A percentile compares a stretch with the other conserved stretches of the same genome.
Conservation (phyloP, 2,888 invertebrate genomes). For the Drosophila falleni region DNA sequence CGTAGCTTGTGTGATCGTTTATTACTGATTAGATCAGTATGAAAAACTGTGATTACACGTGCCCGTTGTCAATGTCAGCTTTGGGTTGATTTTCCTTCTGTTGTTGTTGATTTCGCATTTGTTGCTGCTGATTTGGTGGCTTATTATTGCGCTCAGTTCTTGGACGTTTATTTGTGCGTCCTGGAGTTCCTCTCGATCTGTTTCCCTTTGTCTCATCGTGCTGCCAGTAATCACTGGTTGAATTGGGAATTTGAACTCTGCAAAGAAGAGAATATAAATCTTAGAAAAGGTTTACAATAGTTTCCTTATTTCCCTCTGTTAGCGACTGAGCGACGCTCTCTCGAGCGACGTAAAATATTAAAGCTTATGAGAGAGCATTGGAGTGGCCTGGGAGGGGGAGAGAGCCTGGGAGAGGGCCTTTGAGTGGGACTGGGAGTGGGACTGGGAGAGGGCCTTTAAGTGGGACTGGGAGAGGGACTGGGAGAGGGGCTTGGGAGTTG, state of each 20-base stretch:
- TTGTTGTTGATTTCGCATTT: neutral
- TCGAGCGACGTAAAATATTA: too few relatives aligned
- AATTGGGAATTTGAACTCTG: constrained; percentile 83
- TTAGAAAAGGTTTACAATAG: neutral
- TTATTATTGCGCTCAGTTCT: constrained; percentile 44
- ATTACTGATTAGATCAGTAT: constrained; percentile 29
- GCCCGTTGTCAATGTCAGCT: constrained; percentile 23
- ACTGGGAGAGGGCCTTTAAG: too few relatives aligned
- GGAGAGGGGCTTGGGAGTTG: too few relatives aligned
- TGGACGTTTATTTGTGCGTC: constrained; percentile 49
- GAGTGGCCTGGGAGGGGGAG: too few relatives aligned
- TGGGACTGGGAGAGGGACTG: too few relatives aligned
- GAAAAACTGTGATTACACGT: constrained; percentile 18
- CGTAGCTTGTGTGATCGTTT: constrained; percentile 1
- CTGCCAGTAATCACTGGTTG: constrained; percentile 79
- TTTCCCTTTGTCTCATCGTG: constrained; percentile 23
- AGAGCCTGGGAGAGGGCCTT: too few relatives aligned
- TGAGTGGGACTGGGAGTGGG: too few relatives aligned
- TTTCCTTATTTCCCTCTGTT: neutral
- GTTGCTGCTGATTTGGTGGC: constrained; percentile 12
- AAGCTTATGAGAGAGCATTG: too few relatives aligned
- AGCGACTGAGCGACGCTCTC: too few relatives aligned
- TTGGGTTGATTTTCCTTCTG: constrained; percentile 5
- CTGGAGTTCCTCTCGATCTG: constrained; percentile 5
- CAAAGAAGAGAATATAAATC: neutral